These are phyloP conservation scores for Neria commutata DNA, from an alignment of 2,888 invertebrate genomes.

Conservation along the genomic window DNA sequence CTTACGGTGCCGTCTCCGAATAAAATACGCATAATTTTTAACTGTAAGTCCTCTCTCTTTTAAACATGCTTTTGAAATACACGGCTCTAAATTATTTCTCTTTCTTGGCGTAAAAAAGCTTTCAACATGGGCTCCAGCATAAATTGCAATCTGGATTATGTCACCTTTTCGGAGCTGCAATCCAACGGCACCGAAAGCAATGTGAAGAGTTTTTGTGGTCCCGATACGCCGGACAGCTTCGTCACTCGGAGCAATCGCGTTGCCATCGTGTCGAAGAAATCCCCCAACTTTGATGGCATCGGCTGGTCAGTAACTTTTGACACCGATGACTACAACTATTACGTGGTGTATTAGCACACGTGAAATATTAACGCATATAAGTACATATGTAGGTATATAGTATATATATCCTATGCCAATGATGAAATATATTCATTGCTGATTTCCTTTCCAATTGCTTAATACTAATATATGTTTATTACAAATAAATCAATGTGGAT, in stretches of 20 bases:
- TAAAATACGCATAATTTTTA: constrained; percentile 37
- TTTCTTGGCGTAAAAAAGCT: constrained; percentile 41
- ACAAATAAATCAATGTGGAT: constrained; percentile 41
- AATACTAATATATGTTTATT: constrained; percentile 41
- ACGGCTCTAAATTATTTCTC: background rate
- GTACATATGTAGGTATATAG: background rate
- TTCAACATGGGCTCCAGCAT: constrained; percentile 70
- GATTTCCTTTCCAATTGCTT: constrained; percentile 44
- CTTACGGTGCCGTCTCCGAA: constrained; percentile 64
- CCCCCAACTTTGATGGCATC: constrained; percentile 72
- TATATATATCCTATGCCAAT: too few species aligned
- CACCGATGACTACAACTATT: background rate
- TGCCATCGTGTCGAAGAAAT: constrained; percentile 65
- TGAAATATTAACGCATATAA: background rate
- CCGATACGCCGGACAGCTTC: constrained; percentile 55
- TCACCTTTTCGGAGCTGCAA: constrained; percentile 68
- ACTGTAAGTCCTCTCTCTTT: constrained; percentile 33
- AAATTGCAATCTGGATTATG: constrained; percentile 69
- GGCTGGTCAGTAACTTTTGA: constrained; percentile 65
- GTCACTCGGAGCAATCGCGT: constrained; percentile 59
- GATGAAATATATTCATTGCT: too few species aligned
- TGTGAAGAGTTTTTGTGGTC: constrained; percentile 61
- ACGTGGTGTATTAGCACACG: too few species aligned
- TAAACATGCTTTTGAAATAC: background rate
- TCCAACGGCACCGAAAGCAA: constrained; percentile 45